These are phyloP conservation scores for Eupeodes latifasciatus DNA, from an alignment of 2,888 invertebrate genomes.

Conservation along the genomic window DNA sequence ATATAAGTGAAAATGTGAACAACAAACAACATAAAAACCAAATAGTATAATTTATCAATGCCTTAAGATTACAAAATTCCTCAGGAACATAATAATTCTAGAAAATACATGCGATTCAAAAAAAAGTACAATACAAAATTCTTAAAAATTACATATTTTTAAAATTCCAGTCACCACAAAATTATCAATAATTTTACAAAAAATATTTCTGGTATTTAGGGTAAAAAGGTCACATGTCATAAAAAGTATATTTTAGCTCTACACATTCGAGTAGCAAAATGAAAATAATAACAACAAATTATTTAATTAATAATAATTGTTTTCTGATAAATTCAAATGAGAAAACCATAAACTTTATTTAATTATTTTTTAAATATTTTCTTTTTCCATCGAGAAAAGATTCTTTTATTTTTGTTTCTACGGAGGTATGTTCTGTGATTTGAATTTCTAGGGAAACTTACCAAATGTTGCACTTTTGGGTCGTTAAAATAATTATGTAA, in stretches of 20 bases:
- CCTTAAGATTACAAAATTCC: conserved; percentile 34
- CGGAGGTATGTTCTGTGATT: conserved; percentile 4
- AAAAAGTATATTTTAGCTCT: conserved; percentile 45
- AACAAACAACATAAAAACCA: conserved; percentile 66
- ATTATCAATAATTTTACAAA: background rate
- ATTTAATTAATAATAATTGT: background rate
- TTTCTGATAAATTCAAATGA: conserved; percentile 4
- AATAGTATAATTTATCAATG: conserved; percentile 29
- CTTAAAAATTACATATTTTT: conserved; percentile 39
- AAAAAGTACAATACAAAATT: conserved; percentile 41
- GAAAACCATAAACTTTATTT: background rate
- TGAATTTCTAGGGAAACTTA: background rate
- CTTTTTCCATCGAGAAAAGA: too few relatives aligned
- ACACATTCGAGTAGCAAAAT: conserved; percentile 37
- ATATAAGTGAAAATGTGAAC: conserved; percentile 61
- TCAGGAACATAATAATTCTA: conserved; percentile 51
- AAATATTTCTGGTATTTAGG: background rate
- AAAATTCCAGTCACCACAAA: conserved; percentile 55
- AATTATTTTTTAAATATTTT: background rate
- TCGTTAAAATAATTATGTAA: background rate
- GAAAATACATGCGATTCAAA: conserved; percentile 74
- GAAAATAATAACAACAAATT: background rate
- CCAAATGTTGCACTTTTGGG: background rate
- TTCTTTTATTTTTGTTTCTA: background rate
- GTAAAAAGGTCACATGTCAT: conserved; percentile 26